phyloP scores from a whole-genome alignment of 2,888 invertebrate species.

The Epinotia demarniana region DNA sequence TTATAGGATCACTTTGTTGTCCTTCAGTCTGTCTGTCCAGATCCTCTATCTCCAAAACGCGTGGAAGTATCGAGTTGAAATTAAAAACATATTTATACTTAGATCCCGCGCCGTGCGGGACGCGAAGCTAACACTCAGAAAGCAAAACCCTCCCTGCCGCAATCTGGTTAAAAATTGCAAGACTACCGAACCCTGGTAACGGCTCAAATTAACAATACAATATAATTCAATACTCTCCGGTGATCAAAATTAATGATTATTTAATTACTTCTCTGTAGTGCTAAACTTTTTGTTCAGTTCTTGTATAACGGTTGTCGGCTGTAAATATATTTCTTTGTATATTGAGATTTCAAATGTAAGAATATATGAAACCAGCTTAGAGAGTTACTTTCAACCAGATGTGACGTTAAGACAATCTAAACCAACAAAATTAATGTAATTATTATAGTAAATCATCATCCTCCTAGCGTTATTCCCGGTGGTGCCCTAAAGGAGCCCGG shows the following conservation, averaged over 20 bases:
- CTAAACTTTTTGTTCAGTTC: neutral
- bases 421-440: no score
- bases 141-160: no score
- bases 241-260: neutral
- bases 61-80: no score
- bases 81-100: no score
- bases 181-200: neutral
- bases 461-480: no score
- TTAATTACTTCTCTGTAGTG: neutral
- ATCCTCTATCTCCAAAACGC: no score
- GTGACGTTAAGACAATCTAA: no score
- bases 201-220: neutral
- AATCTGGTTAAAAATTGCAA: neutral
- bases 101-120: neutral
- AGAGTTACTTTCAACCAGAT: neutral
- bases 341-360: neutral
- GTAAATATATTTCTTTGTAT: neutral
- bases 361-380: neutral
- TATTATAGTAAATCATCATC: no score
- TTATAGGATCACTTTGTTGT: no score
- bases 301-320: neutral
- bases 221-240: neutral
- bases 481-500: no score
- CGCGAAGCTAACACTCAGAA: no score
- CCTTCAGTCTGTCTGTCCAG: no score